These are phyloP conservation scores for Drosophila burlai DNA, from an alignment of 1,140 invertebrate genomes.

Conservation along the genomic window DNA sequence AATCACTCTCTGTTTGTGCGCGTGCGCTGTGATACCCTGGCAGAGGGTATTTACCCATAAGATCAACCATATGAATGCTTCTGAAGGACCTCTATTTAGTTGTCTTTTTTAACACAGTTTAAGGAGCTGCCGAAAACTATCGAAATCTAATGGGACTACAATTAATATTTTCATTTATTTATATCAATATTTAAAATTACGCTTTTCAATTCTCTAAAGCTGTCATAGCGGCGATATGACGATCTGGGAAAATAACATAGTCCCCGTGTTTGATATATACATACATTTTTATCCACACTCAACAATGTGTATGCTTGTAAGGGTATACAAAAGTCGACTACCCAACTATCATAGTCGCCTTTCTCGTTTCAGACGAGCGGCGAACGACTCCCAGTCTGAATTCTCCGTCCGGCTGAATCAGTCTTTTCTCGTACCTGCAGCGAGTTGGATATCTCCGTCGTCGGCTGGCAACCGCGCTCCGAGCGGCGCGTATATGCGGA, in stretches of 20 bases:
- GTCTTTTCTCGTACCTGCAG: constrained; percentile 71
- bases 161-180: too few species aligned
- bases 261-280: too few species aligned
- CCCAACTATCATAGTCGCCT: background rate
- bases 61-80: too few species aligned
- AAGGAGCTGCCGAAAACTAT: background rate
- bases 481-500: constrained; percentile 49
- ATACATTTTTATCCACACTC: background rate
- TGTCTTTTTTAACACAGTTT: too few species aligned
- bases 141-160: background rate
- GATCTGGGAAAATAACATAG: too few species aligned
- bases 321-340: constrained; percentile 5
- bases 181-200: too few species aligned
- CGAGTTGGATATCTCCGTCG: constrained; percentile 67
- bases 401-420: constrained; percentile 54
- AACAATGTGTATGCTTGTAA: background rate
- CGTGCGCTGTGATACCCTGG: constrained; percentile 1
- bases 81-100: too few species aligned
- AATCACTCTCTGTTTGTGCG: constrained; percentile 4
- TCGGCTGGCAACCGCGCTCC: constrained; percentile 54
- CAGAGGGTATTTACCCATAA: background rate
- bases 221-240: too few species aligned
- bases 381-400: constrained; percentile 28
- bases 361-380: constrained; percentile 9
- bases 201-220: too few species aligned